Conservation (phyloP, 2,113 vertebrate species). For the Hemiscyllium ocellatum region DNA sequence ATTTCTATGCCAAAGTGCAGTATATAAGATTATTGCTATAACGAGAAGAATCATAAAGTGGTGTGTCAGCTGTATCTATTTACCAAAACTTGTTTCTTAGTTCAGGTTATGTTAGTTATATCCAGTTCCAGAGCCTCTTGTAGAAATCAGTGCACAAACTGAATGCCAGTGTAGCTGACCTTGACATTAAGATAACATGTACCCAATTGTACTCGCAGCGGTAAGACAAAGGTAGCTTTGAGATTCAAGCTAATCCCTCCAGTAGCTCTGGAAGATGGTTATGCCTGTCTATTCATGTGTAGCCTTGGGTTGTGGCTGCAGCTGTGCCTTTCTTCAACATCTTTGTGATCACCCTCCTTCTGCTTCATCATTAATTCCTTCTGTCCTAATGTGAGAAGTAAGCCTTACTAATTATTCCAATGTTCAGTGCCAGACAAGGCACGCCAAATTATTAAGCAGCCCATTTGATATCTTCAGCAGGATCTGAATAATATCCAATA, state of each 20-base stretch:
- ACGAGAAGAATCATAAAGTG: not conserved
- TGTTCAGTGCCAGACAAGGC: not conserved
- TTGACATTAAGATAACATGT: too few relatives aligned
- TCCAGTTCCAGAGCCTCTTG: not conserved
- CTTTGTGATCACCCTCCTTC: not conserved
- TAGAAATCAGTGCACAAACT: too few relatives aligned
- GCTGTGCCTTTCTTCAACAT: not conserved
- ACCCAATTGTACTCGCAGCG: not conserved
- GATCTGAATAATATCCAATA: not conserved
- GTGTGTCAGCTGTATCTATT: not conserved
- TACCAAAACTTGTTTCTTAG: not conserved
- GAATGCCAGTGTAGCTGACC: too few relatives aligned
- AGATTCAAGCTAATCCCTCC: not conserved
- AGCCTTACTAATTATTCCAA: not conserved
- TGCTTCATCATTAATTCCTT: not conserved
- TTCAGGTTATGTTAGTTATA: not conserved
- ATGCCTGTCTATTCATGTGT: not conserved
- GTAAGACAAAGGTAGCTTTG: too few relatives aligned
- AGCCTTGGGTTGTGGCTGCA: not conserved
- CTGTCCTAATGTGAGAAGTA: not conserved
- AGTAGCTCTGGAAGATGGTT: not conserved
- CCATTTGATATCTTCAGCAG: not conserved
- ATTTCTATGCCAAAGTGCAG: too few relatives aligned
- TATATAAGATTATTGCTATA: too few relatives aligned
- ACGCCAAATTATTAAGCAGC: not conserved